Conservation (phyloP, 2,888 invertebrate species). For the Hypolimnas misippus region DNA sequence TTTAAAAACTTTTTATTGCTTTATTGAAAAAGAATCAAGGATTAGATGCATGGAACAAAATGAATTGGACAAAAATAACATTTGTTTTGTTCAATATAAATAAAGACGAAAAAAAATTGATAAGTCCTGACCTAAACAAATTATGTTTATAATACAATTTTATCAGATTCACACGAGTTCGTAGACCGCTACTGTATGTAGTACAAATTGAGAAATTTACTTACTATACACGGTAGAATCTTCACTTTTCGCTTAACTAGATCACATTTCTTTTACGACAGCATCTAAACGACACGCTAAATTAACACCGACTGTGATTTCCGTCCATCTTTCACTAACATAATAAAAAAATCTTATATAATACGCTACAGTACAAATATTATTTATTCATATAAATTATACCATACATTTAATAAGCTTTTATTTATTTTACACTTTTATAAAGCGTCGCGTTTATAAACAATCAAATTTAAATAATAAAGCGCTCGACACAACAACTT, state of each 20-base stretch:
- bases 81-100: neutral
- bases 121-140: constrained; percentile 22
- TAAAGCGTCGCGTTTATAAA: constrained; percentile 43
- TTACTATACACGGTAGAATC: constrained; percentile 59
- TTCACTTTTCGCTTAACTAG: constrained; percentile 56
- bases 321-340: constrained; percentile 67
- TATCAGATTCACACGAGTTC: constrained; percentile 17
- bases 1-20: too few relatives aligned
- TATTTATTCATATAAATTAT: constrained; percentile 19
- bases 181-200: constrained; percentile 15
- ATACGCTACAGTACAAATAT: constrained; percentile 9
- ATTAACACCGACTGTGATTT: constrained; percentile 62
- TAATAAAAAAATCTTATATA: constrained; percentile 35
- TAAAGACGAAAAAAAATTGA: constrained; percentile 24
- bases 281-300: constrained; percentile 58
- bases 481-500: constrained; percentile 41
- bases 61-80: neutral
- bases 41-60: too few relatives aligned
- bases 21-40: too few relatives aligned
- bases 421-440: constrained; percentile 29
- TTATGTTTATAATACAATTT: constrained; percentile 25
- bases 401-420: neutral
- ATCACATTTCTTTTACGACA: constrained; percentile 70
- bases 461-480: constrained; percentile 41
- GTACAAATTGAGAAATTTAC: constrained; percentile 31